Percentiles rank a stretch among this genome's conserved stretches.
Conservation (phyloP, 1,140 invertebrate species). For the Mamestra configurata region DNA sequence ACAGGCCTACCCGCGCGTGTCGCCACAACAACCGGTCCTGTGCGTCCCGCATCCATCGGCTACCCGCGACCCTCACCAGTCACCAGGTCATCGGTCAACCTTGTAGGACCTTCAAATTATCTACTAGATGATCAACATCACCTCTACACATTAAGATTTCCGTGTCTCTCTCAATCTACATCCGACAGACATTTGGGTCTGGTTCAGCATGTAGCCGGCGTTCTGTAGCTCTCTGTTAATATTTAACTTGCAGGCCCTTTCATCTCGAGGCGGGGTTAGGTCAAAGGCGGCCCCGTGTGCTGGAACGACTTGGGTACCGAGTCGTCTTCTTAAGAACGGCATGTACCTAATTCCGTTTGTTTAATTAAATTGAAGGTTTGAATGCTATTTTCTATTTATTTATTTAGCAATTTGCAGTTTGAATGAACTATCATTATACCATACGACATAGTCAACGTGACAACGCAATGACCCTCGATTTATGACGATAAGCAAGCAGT, state of each 20-base stretch:
- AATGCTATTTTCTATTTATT: too few species aligned
- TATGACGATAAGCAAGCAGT: too few species aligned
- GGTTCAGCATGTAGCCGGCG: not conserved
- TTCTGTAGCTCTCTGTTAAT: not conserved
- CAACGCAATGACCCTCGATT: too few species aligned
- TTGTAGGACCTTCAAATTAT: too few species aligned
- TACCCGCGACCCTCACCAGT: too few species aligned
- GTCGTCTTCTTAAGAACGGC: not conserved
- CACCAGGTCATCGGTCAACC: too few species aligned
- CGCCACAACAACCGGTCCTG: too few species aligned
- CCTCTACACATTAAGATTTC: not conserved
- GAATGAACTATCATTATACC: too few species aligned
- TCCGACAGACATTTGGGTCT: not conserved
- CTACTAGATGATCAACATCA: too few species aligned
- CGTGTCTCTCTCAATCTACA: not conserved
- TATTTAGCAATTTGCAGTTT: not conserved
- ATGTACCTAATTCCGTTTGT: not conserved
- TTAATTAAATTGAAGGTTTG: not conserved
- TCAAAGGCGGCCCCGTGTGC: not conserved
- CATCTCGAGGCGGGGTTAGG: not conserved
- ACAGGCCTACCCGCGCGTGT: too few species aligned
- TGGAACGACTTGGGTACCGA: not conserved
- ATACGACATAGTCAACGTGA: too few species aligned
- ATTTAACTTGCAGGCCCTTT: not conserved
- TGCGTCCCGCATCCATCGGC: too few species aligned